Percentiles rank a stretch among this genome's conserved stretches.
These are phyloP conservation scores for Octodon degus DNA, from an alignment of 2,113 vertebrate genomes.

Conservation along the genomic window DNA sequence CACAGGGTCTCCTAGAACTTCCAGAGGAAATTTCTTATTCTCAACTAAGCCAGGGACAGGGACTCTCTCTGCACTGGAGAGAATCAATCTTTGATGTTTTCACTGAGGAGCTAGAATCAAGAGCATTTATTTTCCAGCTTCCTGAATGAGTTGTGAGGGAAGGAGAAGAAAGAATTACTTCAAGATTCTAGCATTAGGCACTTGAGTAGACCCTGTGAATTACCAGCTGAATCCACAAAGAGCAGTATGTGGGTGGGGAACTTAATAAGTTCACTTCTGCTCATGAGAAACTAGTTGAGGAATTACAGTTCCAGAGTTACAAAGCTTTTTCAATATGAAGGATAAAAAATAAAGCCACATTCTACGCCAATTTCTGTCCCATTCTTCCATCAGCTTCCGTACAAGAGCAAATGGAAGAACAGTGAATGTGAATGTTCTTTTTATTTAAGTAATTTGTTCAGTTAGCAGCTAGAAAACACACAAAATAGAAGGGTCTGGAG, in stretches of 20 bases:
- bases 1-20: background rate
- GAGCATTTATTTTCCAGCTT: background rate
- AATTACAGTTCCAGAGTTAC: background rate
- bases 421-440: background rate
- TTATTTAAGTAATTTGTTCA: background rate
- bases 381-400: background rate
- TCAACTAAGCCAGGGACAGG: background rate
- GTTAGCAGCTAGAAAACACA: background rate
- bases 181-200: background rate
- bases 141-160: background rate
- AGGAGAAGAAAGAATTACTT: background rate
- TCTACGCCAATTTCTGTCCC: background rate
- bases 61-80: background rate
- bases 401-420: background rate
- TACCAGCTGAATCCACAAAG: background rate
- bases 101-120: background rate
- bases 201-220: background rate
- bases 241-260: background rate
- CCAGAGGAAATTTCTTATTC: background rate
- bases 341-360: background rate
- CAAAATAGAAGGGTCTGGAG: background rate
- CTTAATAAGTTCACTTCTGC: background rate
- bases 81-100: background rate
- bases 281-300: background rate
- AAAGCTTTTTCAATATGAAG: background rate